Percentiles rank a stretch among this genome's conserved stretches.
Evolutionary conservation across 2,888 invertebrate genomes (phyloP).

Genomic region (Synanthedon andrenaeformis): DNA sequence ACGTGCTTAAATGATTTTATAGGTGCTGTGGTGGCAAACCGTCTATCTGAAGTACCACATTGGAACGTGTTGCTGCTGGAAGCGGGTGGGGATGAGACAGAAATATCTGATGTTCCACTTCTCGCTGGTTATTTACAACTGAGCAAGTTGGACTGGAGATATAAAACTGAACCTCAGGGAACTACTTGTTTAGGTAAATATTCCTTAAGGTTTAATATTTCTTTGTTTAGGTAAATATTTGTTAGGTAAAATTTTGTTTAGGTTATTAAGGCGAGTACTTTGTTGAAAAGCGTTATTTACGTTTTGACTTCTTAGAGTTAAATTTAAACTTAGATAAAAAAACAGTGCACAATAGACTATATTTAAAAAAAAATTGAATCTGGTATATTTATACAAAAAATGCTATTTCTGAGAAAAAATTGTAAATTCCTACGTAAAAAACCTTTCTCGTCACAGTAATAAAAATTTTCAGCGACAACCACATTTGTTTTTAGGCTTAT

Average conservation of each 20-base stretch:
- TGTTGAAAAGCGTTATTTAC: no score
- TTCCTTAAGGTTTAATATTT: background rate
- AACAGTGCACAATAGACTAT: no score
- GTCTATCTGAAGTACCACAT: conserved; percentile 81
- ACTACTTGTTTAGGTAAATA: conserved; percentile 81
- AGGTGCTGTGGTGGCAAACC: conserved; percentile 88
- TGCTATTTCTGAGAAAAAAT: no score
- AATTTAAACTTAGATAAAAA: no score
- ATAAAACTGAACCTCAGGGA: conserved; percentile 90
- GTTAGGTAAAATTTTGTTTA: background rate
- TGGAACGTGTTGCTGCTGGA: conserved; percentile 87
- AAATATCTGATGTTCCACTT: conserved; percentile 89
- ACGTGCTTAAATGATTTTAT: conserved; percentile 13
- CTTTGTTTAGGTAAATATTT: background rate
- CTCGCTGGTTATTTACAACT: conserved; percentile 89
- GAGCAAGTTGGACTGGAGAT: conserved; percentile 91
- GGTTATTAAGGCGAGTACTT: no score
- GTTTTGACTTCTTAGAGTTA: no score
- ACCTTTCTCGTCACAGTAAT: no score
- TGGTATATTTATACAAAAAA: no score
- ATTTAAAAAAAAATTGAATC: no score
- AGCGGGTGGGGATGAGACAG: conserved; percentile 91
- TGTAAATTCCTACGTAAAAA: no score
- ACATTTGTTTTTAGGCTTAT: no score
- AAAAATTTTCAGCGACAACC: no score